These are phyloP conservation scores for Drosophila bipectinata DNA, from an alignment of 1,140 invertebrate species.

Conservation along the genomic window DNA sequence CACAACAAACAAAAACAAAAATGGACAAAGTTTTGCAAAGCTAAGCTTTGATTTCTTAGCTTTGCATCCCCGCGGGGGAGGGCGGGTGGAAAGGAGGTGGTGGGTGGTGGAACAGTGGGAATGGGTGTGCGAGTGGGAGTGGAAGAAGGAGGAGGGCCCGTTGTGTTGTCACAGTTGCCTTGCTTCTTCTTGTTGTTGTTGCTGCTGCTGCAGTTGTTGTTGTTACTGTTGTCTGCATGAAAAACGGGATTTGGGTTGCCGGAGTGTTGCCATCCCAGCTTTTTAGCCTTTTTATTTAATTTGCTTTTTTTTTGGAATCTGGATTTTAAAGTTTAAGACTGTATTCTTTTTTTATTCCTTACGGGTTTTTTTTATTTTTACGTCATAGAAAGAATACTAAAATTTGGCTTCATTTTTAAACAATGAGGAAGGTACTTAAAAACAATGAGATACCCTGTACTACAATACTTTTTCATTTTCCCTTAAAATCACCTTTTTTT, in stretches of 20 bases:
- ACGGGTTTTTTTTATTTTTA: too few relatives aligned
- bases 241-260: slow-evolving; percentile 57
- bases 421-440: too few relatives aligned
- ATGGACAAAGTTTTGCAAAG: slow-evolving; percentile 74
- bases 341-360: too few relatives aligned
- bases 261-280: slow-evolving; percentile 9
- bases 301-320: too few relatives aligned
- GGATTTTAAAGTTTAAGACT: too few relatives aligned
- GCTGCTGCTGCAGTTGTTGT: background rate
- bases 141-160: background rate
- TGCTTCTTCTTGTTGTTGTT: slow-evolving; percentile 31
- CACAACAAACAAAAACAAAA: slow-evolving; percentile 29
- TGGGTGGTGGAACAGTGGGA: background rate
- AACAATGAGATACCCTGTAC: too few relatives aligned
- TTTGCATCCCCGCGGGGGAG: slow-evolving; percentile 11
- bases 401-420: too few relatives aligned
- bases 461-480: too few relatives aligned
- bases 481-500: too few relatives aligned
- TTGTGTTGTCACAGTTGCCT: slow-evolving; percentile 33
- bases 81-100: background rate
- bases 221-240: slow-evolving; percentile 39
- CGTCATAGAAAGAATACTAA: too few relatives aligned
- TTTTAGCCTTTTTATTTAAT: background rate
- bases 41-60: slow-evolving; percentile 54
- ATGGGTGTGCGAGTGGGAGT: too few relatives aligned